Evolutionary conservation across 2,113 vertebrate genomes (phyloP).

Genomic region (Scomber scombrus): DNA sequence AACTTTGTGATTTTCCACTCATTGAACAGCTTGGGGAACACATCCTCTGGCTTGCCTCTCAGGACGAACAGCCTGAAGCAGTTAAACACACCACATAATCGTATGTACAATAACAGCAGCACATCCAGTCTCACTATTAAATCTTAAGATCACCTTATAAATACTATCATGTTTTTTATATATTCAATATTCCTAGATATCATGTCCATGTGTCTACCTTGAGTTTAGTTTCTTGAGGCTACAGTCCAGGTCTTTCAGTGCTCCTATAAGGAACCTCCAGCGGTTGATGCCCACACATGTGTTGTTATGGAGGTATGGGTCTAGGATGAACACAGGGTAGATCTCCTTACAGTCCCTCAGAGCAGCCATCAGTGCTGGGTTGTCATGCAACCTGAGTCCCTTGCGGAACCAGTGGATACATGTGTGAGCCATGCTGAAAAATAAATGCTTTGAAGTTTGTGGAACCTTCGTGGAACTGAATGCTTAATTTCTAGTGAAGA

Average conservation of each 20-base stretch:
- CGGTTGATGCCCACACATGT: constrained; percentile 65
- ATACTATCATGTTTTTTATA: too few relatives aligned
- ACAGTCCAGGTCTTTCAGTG: constrained; percentile 80
- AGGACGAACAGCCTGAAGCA: constrained; percentile 80
- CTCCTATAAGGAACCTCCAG: constrained; percentile 77
- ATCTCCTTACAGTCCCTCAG: constrained; percentile 74
- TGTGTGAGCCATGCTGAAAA: constrained; percentile 74
- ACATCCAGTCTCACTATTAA: neutral
- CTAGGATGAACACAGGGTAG: constrained; percentile 82
- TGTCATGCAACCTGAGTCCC: constrained; percentile 84
- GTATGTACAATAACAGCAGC: neutral
- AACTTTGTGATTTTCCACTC: constrained; percentile 77
- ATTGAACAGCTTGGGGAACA: constrained; percentile 79
- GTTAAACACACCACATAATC: constrained; percentile 1
- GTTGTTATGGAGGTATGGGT: constrained; percentile 74
- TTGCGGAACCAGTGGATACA: constrained; percentile 86
- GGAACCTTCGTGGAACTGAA: too few relatives aligned
- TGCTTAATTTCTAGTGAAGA: too few relatives aligned
- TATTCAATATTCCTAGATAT: neutral
- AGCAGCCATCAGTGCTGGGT: constrained; percentile 77
- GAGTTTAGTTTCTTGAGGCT: constrained; percentile 81
- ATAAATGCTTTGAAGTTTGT: too few relatives aligned
- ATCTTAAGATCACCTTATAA: neutral
- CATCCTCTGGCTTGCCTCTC: constrained; percentile 77
- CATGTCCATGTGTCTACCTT: constrained; percentile 59